A percentile compares a stretch with the other conserved stretches of the same genome.
phyloP scores from a whole-genome alignment of 2,888 invertebrate genomes.

The Heliconius ethilla region DNA sequence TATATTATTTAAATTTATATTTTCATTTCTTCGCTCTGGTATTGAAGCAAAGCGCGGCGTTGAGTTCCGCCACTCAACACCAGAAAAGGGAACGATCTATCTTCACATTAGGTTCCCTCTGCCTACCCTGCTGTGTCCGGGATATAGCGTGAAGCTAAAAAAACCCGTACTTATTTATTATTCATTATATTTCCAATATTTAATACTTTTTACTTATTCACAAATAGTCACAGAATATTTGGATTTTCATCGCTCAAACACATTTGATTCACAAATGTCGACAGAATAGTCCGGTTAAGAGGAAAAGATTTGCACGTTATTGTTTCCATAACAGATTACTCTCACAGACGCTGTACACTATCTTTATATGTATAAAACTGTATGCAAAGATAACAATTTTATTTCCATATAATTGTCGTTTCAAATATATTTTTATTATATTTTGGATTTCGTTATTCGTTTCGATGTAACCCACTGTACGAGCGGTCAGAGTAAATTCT shows the following conservation, averaged over 20 bases:
- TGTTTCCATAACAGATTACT: conserved; percentile 31
- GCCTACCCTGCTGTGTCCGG: no score
- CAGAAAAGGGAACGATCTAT: no score
- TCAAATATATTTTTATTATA: not conserved
- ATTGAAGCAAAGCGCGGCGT: no score
- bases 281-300: conserved; percentile 11
- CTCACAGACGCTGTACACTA: conserved; percentile 26
- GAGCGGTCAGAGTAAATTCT: no score
- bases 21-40: no score
- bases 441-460: no score
- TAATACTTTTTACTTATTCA: not conserved
- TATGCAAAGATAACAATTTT: not conserved
- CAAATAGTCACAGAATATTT: conserved; percentile 10
- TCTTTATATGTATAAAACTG: not conserved
- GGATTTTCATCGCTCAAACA: not conserved
- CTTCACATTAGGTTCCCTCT: no score
- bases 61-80: no score
- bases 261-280: conserved; percentile 20
- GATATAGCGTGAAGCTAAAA: no score
- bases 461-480: no score
- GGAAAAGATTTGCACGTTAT: conserved; percentile 33
- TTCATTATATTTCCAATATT: not conserved
- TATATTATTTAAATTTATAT: no score
- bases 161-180: not conserved
- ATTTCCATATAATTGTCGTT: no score